Percentiles rank a stretch among this genome's conserved stretches.
Evolutionary conservation across 2,888 invertebrate species (phyloP).

Genomic region (Synanthedon myopaeformis): DNA sequence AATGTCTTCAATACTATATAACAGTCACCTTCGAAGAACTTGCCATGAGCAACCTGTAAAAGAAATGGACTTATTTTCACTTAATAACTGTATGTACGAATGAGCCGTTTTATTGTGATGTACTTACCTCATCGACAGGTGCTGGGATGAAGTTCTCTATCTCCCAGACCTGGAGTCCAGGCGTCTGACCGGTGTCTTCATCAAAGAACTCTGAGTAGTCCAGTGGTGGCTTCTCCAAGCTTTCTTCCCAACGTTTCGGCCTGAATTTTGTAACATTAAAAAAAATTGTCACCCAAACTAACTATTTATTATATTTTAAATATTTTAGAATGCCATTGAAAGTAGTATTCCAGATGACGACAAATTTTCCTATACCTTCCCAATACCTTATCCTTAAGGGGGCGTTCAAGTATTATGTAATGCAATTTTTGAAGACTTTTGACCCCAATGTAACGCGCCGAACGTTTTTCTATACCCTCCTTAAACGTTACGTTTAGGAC

Average conservation of each 20-base stretch:
- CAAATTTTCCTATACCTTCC: too few relatives aligned
- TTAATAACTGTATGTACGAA: neutral
- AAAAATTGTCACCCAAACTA: too few relatives aligned
- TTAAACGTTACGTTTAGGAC: too few relatives aligned
- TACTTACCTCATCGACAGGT: conserved; percentile 83
- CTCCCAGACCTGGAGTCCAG: conserved; percentile 97
- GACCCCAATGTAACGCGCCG: too few relatives aligned
- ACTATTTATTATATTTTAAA: too few relatives aligned
- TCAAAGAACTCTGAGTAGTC: conserved; percentile 99
- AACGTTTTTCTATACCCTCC: too few relatives aligned
- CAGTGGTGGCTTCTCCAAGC: conserved; percentile 91
- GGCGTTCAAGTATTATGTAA: too few relatives aligned
- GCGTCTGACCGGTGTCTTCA: conserved; percentile 92
- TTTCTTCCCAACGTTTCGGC: conserved; percentile 97
- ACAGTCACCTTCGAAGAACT: conserved; percentile 99
- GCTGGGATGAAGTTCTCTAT: conserved; percentile 99
- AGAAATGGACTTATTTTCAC: neutral
- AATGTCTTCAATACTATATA: conserved; percentile 95
- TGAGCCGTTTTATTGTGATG: neutral
- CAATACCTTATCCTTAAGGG: too few relatives aligned
- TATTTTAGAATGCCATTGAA: too few relatives aligned
- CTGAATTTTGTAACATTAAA: conserved; percentile 29
- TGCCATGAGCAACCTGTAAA: conserved; percentile 82
- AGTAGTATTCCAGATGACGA: too few relatives aligned
- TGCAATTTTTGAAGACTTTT: too few relatives aligned